Conservation (phyloP, 1,140 invertebrate species). For the Drosophila yakuba region DNA sequence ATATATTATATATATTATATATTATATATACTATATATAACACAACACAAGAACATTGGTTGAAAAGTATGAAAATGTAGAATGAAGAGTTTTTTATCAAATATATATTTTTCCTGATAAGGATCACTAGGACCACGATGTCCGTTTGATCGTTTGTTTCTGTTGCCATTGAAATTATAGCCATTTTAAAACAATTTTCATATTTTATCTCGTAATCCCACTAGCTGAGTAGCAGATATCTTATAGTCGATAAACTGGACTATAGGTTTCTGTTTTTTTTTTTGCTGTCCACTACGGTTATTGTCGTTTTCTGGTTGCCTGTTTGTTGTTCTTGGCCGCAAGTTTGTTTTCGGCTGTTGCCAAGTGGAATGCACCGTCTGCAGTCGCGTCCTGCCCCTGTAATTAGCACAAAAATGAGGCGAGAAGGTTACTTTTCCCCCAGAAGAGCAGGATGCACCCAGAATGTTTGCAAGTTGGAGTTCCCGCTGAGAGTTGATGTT, state of each 20-base stretch:
- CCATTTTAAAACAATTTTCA: no score
- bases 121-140: no score
- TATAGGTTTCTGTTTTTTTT: background rate
- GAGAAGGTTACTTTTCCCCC: constrained; percentile 1
- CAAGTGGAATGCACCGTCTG: constrained; percentile 62
- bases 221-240: background rate
- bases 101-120: no score
- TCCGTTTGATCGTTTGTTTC: background rate
- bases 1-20: no score
- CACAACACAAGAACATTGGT: no score
- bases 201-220: no score
- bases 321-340: constrained; percentile 69
- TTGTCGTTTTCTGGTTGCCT: constrained; percentile 55
- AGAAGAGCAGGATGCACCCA: constrained; percentile 46
- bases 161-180: background rate
- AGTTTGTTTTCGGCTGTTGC: constrained; percentile 74
- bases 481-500: constrained; percentile 42
- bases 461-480: constrained; percentile 72
- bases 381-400: constrained; percentile 58
- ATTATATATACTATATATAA: no score
- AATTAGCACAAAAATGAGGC: constrained; percentile 70
- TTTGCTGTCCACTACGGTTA: constrained; percentile 38
- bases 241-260: background rate
- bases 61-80: no score
- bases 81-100: no score